Conservation (phyloP, 2,113 vertebrate species). For the Dascyllus trimaculatus region DNA sequence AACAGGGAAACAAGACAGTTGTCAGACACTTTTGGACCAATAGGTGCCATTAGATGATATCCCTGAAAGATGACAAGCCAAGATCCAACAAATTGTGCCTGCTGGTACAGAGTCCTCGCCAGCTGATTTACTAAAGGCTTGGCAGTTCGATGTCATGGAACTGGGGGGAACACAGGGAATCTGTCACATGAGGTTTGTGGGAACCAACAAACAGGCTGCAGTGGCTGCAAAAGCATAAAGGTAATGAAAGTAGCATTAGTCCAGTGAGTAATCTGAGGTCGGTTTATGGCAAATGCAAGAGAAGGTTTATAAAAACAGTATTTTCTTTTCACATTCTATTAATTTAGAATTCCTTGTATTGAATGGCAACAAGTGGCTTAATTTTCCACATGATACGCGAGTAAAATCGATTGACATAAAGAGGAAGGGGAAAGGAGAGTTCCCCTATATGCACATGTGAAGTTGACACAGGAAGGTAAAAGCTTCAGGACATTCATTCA, state of each 20-base stretch:
- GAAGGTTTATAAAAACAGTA: too few relatives aligned
- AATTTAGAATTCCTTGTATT: neutral
- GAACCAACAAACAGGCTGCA: neutral
- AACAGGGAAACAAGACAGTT: neutral
- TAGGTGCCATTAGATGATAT: constrained; percentile 2
- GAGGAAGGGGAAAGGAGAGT: neutral
- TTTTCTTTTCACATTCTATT: too few relatives aligned
- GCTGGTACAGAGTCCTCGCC: neutral
- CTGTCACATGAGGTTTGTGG: constrained; percentile 1
- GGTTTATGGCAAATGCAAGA: neutral
- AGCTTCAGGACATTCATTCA: constrained; percentile 58
- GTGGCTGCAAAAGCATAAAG: neutral
- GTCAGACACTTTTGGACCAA: neutral
- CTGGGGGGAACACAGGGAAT: neutral
- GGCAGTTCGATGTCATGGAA: neutral
- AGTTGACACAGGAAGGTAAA: constrained; percentile 35
- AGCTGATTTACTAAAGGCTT: constrained; percentile 14
- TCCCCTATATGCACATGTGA: constrained; percentile 15
- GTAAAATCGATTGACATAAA: neutral
- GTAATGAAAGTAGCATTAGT: neutral
- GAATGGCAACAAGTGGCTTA: neutral
- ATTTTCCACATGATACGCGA: neutral
- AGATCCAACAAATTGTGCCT: neutral
- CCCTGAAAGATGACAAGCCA: constrained; percentile 8
- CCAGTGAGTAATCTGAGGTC: neutral